A percentile compares a stretch with the other conserved stretches of the same genome.
Evolutionary conservation across 1,140 invertebrate genomes (phyloP).

Genomic region (Sesamia nonagrioides): DNA sequence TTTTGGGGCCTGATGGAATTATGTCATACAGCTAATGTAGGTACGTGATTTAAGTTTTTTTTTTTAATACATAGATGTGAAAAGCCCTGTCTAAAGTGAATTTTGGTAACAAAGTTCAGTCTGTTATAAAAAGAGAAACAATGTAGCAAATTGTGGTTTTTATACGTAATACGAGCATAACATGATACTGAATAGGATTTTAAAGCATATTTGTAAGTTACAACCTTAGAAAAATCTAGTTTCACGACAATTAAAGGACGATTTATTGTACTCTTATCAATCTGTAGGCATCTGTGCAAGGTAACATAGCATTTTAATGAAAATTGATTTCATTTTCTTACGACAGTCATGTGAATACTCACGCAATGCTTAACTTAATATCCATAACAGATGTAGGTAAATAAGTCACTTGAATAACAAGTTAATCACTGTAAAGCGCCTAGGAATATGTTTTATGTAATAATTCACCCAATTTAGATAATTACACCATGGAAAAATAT

Average conservation of each 20-base stretch:
- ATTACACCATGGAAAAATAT: slow-evolving; percentile 79
- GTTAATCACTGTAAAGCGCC: slow-evolving; percentile 53
- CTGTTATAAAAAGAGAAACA: slow-evolving; percentile 1
- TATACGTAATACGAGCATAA: not conserved
- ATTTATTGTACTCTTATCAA: slow-evolving; percentile 36
- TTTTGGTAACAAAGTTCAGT: not conserved
- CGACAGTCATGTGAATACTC: slow-evolving; percentile 46
- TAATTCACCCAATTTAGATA: slow-evolving; percentile 78
- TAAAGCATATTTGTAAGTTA: too few species aligned
- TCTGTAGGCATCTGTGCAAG: slow-evolving; percentile 41
- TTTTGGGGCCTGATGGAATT: too few species aligned
- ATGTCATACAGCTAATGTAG: too few species aligned
- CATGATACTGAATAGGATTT: not conserved
- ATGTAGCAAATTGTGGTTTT: not conserved
- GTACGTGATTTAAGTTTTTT: too few species aligned
- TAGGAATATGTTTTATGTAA: slow-evolving; percentile 80
- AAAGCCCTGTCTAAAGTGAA: too few species aligned
- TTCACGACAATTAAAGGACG: slow-evolving; percentile 1
- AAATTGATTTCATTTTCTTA: not conserved
- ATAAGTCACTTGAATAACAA: slow-evolving; percentile 48
- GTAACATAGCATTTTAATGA: slow-evolving; percentile 4
- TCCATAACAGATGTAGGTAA: slow-evolving; percentile 50
- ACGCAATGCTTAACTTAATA: slow-evolving; percentile 49
- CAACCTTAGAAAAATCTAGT: not conserved
- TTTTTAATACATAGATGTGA: too few species aligned